Evolutionary conservation across 2,113 vertebrate genomes (phyloP), one percentile per base, ranked within the genome.

Genomic region (Erinaceus europaeus): DNA sequence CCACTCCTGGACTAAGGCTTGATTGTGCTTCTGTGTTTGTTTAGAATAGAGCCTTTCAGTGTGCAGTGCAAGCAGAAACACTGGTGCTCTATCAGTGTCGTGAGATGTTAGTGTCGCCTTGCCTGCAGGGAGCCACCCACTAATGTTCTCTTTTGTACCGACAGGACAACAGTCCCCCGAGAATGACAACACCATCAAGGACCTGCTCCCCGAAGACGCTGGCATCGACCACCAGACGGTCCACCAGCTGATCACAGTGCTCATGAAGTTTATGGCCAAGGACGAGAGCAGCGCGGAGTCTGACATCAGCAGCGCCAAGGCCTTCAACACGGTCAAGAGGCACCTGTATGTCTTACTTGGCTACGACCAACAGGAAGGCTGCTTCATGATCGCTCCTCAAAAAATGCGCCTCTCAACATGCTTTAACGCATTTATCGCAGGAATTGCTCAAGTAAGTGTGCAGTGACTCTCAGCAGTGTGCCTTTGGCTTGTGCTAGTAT

Each of bases 241-340:
- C 17, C 99, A 99, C 95, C 99, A 99, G 96, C 98, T 99, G 15
- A 99, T 99, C 86, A 99, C 98, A 64, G 99, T 99, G 93, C 98
- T 99, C 21, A 99, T 99, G 99, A 99, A 99, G 96, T 99, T 99
- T 88, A 99, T 99, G 99, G 98, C 99, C 18, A 99, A 99, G 96
- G 99, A 99, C 21, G 97, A 98, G 95, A 99, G 99, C 97, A 99
- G 99, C 0, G 99, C 98, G 0, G 99, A 99, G 96, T 97, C 98
- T 0, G 99, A 99, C 87, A 99, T 99, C 65, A 98, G 98, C 96
- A 99, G 99, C 0, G 99, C 99, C 25, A 99, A 99, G 96, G 99
- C 99, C 76, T 99, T 99, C 95, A 99, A 99, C 96, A 98, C 99
- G 0, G 99, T 99, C 94, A 99, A 99, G 95, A 97, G 99, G 34